Base-by-base conservation (phyloP, 1,140 invertebrate species). In the Agrypnia vestita region DNA sequence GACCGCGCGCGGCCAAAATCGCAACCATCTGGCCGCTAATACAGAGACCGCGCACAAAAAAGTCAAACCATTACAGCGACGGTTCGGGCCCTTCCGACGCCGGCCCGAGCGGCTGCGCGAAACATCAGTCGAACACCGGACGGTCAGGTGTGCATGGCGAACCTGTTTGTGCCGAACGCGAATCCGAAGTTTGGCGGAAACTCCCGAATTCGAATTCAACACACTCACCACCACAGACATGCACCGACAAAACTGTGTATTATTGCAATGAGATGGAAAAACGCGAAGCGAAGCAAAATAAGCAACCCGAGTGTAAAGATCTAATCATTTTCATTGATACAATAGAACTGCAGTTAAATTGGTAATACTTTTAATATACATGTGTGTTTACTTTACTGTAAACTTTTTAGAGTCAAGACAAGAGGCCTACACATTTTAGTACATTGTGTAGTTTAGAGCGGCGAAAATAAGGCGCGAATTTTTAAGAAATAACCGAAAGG, bases 131-230 rank as follows among this genome's bases (percentile, higher is more conserved):
- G 1, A 4, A 47, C 21, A 46, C 15, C 12, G 64, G 44, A 69
- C 44, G 44, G 64, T 69, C 64, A 69, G 64, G 64, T 69, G 64
- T 69, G 64, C 19, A 47, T 15, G 15, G 43, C 43, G 43, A 47
- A 47, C 44, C 43, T 47, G 44, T 47, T 69, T 69, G 64, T 69
- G 15, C 64, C 64, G 64, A 69, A 46, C n/a, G 49, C 44, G 15
- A 69, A 49, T 49, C 64, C 64, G 64, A 69, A 69, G 64, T 47
- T 21, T 17, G 64, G 64, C 64, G 64, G 64, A 69, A 44, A 69
- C 19, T 17, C 7, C 43, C 64, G 64, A 69, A 69, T 15, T 44
- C n/a, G 44, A 69, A 69, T 15, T 13, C n/a, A 21, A 69, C 43
- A 47, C 12, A 35, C 19, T 35, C 61, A 64, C 61, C 19, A 64